Evolutionary conservation across 2,888 invertebrate genomes (phyloP).

Genomic region (Oscheius sp.): DNA sequence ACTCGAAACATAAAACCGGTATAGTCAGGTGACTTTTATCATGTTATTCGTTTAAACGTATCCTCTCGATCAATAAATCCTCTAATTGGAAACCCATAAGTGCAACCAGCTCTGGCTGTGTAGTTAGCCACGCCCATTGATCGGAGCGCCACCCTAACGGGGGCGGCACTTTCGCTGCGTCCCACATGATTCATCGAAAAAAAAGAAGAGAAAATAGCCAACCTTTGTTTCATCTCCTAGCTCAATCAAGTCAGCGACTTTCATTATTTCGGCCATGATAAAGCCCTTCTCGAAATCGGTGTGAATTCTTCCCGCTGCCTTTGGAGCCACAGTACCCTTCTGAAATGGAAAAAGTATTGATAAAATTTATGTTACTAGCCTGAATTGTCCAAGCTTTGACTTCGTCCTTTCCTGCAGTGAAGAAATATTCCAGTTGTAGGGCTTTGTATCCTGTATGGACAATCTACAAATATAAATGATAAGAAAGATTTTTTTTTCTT

Average conservation of each 20-base stretch:
- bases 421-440: slow-evolving; percentile 94
- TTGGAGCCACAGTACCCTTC: slow-evolving; percentile 97
- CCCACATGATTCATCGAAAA: background rate
- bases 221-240: slow-evolving; percentile 90
- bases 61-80: no score
- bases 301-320: slow-evolving; percentile 97
- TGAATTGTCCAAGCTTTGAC: slow-evolving; percentile 99
- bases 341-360: slow-evolving; percentile 72
- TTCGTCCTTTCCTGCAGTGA: slow-evolving; percentile 92
- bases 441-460: slow-evolving; percentile 96
- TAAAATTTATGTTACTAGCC: no score
- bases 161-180: slow-evolving; percentile 19
- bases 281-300: slow-evolving; percentile 99
- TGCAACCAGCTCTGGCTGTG: no score
- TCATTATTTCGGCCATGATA: slow-evolving; percentile 85
- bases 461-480: slow-evolving; percentile 78
- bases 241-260: slow-evolving; percentile 93
- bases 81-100: no score
- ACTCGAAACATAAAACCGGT: background rate
- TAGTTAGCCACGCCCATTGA: slow-evolving; percentile 20
- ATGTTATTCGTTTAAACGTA: no score
- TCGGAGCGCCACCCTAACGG: background rate
- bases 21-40: background rate
- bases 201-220: slow-evolving; percentile 74
- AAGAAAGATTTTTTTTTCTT: no score